Evolutionary conservation across 2,113 vertebrate species (phyloP).

Genomic region (Sclerurus mexicanus): DNA sequence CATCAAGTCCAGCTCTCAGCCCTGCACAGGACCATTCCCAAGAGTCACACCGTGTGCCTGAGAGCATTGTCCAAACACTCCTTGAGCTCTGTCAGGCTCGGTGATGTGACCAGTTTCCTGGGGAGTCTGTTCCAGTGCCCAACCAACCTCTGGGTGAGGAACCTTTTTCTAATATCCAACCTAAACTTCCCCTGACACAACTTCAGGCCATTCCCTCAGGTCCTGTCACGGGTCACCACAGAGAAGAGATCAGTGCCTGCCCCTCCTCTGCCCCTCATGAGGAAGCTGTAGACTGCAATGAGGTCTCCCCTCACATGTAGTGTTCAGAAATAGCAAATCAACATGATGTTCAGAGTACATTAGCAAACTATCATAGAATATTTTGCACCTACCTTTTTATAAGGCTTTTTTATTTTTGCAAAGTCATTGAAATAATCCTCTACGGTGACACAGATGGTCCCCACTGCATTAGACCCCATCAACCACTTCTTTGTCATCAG

Average conservation of each 20-base stretch:
- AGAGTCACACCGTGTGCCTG: not conserved
- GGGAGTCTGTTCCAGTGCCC: not conserved
- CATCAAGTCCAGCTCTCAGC: not conserved
- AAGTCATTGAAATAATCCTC: slow-evolving; percentile 99
- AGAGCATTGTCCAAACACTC: not conserved
- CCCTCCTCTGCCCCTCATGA: not conserved
- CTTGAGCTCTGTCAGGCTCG: not conserved
- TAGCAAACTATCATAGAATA: not conserved
- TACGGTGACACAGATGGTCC: slow-evolving; percentile 95
- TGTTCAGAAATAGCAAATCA: not conserved
- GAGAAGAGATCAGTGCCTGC: not conserved
- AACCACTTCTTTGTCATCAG: slow-evolving; percentile 96
- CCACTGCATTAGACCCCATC: slow-evolving; percentile 88
- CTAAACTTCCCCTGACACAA: not conserved
- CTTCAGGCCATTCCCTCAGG: not conserved
- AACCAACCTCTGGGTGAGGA: not conserved
- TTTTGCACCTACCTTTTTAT: slow-evolving; percentile 84
- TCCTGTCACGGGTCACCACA: not conserved
- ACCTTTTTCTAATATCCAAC: not conserved
- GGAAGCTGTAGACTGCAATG: not conserved
- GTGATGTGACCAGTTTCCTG: not conserved
- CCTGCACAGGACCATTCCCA: not conserved
- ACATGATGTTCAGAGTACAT: not conserved
- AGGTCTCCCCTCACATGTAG: not conserved
- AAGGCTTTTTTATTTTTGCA: slow-evolving; percentile 94